These are phyloP conservation scores for Quiscalus mexicanus DNA, from an alignment of 2,113 vertebrate species.

Conservation along the genomic window DNA sequence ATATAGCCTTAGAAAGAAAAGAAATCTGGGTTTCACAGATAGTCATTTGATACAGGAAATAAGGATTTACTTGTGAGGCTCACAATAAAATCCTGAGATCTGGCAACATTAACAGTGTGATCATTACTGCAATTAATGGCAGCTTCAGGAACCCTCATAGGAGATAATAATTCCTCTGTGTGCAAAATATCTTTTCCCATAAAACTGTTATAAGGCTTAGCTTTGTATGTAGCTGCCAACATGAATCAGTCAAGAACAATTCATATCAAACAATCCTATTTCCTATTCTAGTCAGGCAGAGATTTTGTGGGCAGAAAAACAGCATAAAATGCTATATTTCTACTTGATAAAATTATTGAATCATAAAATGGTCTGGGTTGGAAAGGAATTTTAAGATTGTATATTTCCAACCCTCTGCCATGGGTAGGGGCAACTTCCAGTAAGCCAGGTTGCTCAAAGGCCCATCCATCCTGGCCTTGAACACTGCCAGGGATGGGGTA, in stretches of 20 bases:
- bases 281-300: not conserved
- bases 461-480: too few species aligned
- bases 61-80: not conserved
- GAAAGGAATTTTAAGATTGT: not conserved
- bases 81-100: not conserved
- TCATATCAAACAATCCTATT: not conserved
- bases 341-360: not conserved
- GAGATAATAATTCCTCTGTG: not conserved
- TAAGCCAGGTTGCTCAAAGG: not conserved
- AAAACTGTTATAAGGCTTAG: not conserved
- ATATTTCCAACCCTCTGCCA: not conserved
- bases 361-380: not conserved
- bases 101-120: not conserved
- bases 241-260: not conserved
- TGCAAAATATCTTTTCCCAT: not conserved
- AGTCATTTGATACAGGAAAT: not conserved
- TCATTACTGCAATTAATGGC: not conserved
- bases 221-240: not conserved
- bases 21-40: not conserved
- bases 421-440: not conserved
- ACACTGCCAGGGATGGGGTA: not conserved
- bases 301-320: not conserved
- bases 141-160: not conserved
- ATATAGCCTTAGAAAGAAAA: not conserved
- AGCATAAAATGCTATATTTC: not conserved